Percentiles rank a stretch among this genome's conserved stretches.
phyloP scores from a whole-genome alignment of 1,140 invertebrate species.

The Ctenoplectra terminalis region DNA sequence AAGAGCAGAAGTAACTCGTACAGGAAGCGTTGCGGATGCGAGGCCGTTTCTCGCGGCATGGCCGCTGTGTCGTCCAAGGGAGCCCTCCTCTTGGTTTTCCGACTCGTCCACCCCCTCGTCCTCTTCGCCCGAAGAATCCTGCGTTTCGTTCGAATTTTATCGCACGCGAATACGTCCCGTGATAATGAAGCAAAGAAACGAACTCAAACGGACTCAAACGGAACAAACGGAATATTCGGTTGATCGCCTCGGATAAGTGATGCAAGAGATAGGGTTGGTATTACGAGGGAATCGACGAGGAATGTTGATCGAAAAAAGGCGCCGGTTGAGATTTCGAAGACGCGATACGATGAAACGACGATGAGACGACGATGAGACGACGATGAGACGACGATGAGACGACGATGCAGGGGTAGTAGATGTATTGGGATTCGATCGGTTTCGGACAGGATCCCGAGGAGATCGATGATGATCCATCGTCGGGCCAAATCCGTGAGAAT shows the following conservation, averaged over 20 bases:
- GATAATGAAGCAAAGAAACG: neutral
- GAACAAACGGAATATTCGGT: no score
- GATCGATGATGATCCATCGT: conserved; percentile 68
- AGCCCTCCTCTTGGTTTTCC: conserved; percentile 78
- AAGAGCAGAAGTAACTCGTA: conserved; percentile 80
- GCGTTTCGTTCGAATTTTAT: conserved; percentile 15
- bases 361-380: conserved; percentile 57
- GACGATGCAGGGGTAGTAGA: conserved; percentile 54
- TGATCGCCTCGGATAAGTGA: no score
- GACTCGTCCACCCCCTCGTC: conserved; percentile 79
- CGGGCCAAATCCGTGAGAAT: conserved; percentile 65
- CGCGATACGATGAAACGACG: conserved; percentile 10
- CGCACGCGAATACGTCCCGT: neutral
- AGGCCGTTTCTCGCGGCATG: conserved; percentile 80
- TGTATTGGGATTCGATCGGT: conserved; percentile 53
- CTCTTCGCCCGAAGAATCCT: conserved; percentile 80
- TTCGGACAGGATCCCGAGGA: conserved; percentile 38
- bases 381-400: conserved; percentile 47
- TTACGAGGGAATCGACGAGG: no score
- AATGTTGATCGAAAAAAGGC: neutral
- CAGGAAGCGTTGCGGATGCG: conserved; percentile 80
- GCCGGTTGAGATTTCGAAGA: conserved; percentile 41
- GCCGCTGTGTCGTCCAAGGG: conserved; percentile 74
- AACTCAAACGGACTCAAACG: no score
- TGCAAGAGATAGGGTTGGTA: no score